Conservation (phyloP, 2,888 invertebrate species). For the Philopedon plagiatum region DNA sequence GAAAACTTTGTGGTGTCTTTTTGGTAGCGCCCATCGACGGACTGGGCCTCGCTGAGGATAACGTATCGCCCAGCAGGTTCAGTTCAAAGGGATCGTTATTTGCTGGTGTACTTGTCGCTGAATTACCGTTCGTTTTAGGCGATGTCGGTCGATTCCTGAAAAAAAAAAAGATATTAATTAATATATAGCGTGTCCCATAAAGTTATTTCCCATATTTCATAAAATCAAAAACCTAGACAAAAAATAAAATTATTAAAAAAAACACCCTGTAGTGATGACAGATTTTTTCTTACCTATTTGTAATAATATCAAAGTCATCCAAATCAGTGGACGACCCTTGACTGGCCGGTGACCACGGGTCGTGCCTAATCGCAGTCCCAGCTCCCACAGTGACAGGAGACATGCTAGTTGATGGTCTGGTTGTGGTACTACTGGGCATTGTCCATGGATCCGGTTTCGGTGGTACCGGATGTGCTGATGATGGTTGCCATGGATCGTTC, state of each 20-base stretch:
- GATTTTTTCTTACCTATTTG: constrained; percentile 74
- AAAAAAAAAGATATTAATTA: too few relatives aligned
- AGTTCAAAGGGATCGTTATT: constrained; percentile 80
- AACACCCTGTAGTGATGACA: too few relatives aligned
- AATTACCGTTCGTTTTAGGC: constrained; percentile 52
- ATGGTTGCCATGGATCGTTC: constrained; percentile 48
- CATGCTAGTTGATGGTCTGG: constrained; percentile 61
- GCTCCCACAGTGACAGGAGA: constrained; percentile 51
- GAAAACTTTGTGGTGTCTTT: constrained; percentile 95
- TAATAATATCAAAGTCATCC: constrained; percentile 90
- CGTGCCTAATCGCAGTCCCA: constrained; percentile 60
- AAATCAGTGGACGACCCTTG: constrained; percentile 76
- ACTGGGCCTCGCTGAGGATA: constrained; percentile 64
- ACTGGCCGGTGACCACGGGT: constrained; percentile 72
- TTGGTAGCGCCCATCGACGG: constrained; percentile 74
- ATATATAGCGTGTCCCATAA: too few relatives aligned
- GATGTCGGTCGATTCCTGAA: constrained; percentile 52
- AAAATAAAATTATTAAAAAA: too few relatives aligned
- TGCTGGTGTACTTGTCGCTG: constrained; percentile 5
- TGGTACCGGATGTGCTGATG: constrained; percentile 40
- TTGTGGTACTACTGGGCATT: constrained; percentile 21
- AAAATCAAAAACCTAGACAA: too few relatives aligned
- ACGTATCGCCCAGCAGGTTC: constrained; percentile 72
- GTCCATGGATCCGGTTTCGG: constrained; percentile 59
- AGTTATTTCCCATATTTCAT: neutral